These are phyloP conservation scores for Pararge aegeria DNA, from an alignment of 1,140 invertebrate genomes.

Conservation along the genomic window DNA sequence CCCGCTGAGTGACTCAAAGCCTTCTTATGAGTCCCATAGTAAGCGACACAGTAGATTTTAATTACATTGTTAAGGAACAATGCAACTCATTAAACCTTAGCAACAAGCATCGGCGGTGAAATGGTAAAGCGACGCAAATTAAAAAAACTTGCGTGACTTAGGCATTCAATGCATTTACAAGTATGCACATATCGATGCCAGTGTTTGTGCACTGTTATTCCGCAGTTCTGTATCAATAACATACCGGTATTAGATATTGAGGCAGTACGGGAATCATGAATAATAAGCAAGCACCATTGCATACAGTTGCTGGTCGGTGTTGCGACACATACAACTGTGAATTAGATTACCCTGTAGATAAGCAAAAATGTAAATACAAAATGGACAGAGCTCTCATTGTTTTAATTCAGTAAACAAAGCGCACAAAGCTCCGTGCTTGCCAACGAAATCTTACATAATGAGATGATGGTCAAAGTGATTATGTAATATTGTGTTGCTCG, in stretches of 20 bases:
- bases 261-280: conserved; percentile 25
- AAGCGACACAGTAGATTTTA: too few species aligned
- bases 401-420: conserved; percentile 44
- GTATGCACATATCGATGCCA: conserved; percentile 2
- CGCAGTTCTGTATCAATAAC: conserved; percentile 22
- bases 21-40: too few species aligned
- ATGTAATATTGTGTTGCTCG: conserved; percentile 18
- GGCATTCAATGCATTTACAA: conserved; percentile 7
- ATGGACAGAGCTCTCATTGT: conserved; percentile 54
- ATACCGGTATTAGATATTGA: conserved; percentile 20
- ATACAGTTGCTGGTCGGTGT: conserved; percentile 19
- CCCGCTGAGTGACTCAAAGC: too few species aligned
- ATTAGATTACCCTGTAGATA: conserved; percentile 57
- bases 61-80: too few species aligned
- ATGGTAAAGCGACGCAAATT: not conserved
- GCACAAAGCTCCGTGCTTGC: conserved; percentile 35
- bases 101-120: too few species aligned
- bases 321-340: conserved; percentile 44
- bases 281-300: conserved; percentile 27
- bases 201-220: conserved; percentile 16
- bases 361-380: conserved; percentile 54
- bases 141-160: not conserved
- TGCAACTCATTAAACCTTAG: too few species aligned
- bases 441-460: conserved; percentile 28
- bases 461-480: conserved; percentile 31